Evolutionary conservation across 2,888 invertebrate species (phyloP), one percentile per base, ranked within the genome.

Genomic region (Isotomurus palustris): DNA sequence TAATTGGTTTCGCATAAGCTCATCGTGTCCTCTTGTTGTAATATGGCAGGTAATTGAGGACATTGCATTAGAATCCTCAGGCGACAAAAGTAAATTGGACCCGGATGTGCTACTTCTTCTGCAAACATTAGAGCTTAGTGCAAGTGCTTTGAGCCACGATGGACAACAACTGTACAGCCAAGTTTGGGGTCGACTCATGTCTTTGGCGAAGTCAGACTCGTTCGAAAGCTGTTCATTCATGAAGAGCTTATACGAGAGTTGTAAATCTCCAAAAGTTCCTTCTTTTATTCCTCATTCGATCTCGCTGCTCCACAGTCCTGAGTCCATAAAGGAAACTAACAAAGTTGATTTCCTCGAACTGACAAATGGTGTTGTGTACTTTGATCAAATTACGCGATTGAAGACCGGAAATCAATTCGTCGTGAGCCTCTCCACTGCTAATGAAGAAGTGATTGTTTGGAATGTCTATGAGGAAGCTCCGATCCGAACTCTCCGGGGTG

Each of bases 381-480:
- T 81, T 72, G 83, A 84, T 75, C 74, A 83, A 72, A 78, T 86
- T 3, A 81, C 82, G 47, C 77, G 84, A 62, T 78, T 86, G 45
- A 83, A 83, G 60, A 79, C 80, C 43, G 81, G 84, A 50, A 84
- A 85, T 43, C 82, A 84, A 72, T 88, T 84, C 74, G 83, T 88
- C 28, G 85, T 87, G 12, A 86, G 86, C 0, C 79, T 90, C 24
- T 84, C 85, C 2, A 86, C 87, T 0, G 82, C 83, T 53, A 76
- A 83, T 10, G 86, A 87, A 69, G 88, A 88, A 75, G 84, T 91
- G 38, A 83, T 83, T 70, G 88, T 91, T 8, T 90, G 90, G 88
- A 85, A 90, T 78, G 82, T 87, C 17, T 77, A 79, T 66, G 80
- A 78, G 75, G 84, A 73, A 64, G 66, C 71, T 36, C 77, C 82